phyloP scores from a whole-genome alignment of 2,113 vertebrate genomes.

The Aegithalos caudatus region DNA sequence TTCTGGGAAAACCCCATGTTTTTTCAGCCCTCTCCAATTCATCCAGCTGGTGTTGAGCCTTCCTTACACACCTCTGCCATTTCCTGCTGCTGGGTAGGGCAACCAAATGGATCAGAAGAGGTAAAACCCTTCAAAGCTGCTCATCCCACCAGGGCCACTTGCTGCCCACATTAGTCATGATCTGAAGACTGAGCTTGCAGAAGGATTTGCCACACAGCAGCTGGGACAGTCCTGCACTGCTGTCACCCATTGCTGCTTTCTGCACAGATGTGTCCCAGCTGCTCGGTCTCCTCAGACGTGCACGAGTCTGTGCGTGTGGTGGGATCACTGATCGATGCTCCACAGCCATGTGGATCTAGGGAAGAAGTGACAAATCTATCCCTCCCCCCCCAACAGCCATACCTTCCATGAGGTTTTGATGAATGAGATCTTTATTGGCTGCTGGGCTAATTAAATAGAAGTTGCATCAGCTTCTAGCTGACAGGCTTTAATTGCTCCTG shows the following conservation, averaged over 20 bases:
- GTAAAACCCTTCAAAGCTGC: background rate
- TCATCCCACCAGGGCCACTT: background rate
- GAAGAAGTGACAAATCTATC: constrained; percentile 2
- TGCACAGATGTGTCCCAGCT: background rate
- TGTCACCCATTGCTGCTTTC: background rate
- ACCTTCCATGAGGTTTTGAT: constrained; percentile 46
- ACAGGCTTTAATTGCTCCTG: constrained; percentile 60
- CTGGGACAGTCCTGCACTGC: background rate
- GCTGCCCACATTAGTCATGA: background rate
- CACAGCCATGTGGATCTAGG: background rate
- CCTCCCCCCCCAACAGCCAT: background rate
- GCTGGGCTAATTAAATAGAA: constrained; percentile 66
- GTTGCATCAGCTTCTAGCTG: constrained; percentile 59
- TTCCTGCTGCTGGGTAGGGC: background rate
- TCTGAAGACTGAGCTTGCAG: background rate
- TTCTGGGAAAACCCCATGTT: background rate
- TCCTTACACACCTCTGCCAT: background rate
- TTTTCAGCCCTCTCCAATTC: background rate
- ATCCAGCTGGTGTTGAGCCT: background rate
- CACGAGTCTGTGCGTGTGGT: background rate
- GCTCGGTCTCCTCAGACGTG: background rate
- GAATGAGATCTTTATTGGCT: constrained; percentile 57
- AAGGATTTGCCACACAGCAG: background rate
- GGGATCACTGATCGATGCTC: background rate
- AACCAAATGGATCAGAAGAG: background rate